Conservation (phyloP, 2,113 vertebrate genomes). For the Hippocampus abdominalis region DNA sequence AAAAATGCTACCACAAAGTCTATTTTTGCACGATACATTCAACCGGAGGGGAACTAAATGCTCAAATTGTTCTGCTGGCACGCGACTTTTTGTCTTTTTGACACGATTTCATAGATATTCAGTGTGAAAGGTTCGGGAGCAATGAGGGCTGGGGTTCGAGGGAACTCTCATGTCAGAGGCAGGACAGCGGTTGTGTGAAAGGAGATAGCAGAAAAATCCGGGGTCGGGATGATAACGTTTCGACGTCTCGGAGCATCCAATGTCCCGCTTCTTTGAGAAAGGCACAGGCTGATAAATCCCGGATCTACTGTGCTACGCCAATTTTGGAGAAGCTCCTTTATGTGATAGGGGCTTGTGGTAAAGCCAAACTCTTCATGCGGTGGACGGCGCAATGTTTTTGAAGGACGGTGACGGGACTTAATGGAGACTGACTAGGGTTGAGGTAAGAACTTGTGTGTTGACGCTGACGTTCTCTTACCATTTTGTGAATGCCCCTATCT, state of each 20-base stretch:
- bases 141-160: not conserved
- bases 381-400: slow-evolving; percentile 7
- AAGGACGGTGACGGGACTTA: slow-evolving; percentile 36
- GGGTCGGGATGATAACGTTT: not conserved
- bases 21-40: not conserved
- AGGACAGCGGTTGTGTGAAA: not conserved
- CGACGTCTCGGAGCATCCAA: not conserved
- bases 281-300: slow-evolving; percentile 1
- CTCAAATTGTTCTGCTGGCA: not conserved
- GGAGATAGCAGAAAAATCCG: not conserved
- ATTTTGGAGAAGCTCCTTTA: not conserved
- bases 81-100: not conserved
- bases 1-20: not conserved
- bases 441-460: slow-evolving; percentile 59
- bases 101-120: not conserved
- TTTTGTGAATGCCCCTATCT: slow-evolving; percentile 27
- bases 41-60: not conserved
- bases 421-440: slow-evolving; percentile 39
- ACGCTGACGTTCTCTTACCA: slow-evolving; percentile 27
- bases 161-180: not conserved
- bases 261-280: not conserved
- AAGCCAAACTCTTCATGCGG: not conserved
- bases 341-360: not conserved
- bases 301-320: not conserved
- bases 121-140: not conserved